Evolutionary conservation across 1,140 invertebrate species (phyloP).

Genomic region (Eciton burchellii): DNA sequence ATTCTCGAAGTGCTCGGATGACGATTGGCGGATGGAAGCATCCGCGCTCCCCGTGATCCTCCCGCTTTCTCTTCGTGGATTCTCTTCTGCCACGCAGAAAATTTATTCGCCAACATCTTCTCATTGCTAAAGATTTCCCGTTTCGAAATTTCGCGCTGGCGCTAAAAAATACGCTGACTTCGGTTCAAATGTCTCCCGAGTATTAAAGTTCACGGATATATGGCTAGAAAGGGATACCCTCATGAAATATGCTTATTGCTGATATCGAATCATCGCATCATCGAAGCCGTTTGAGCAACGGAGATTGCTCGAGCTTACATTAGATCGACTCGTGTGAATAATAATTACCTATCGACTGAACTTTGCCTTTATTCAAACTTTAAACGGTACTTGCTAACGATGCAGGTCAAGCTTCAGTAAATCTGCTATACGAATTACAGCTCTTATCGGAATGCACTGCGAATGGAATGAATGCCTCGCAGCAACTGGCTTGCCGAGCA

Average conservation of each 20-base stretch:
- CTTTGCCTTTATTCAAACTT: slow-evolving; percentile 9
- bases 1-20: not conserved
- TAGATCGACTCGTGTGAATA: slow-evolving; percentile 1
- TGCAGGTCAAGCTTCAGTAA: not conserved
- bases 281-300: not conserved
- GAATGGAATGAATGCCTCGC: not conserved
- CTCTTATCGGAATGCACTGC: not conserved
- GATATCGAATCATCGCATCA: not conserved
- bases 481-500: not conserved
- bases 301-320: not conserved
- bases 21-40: not conserved
- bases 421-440: slow-evolving; percentile 6
- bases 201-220: slow-evolving; percentile 65
- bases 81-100: too few relatives aligned
- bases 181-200: slow-evolving; percentile 64
- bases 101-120: slow-evolving; percentile 74
- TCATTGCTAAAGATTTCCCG: slow-evolving; percentile 42
- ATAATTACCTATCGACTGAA: not conserved
- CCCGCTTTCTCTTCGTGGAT: too few relatives aligned
- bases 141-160: slow-evolving; percentile 48
- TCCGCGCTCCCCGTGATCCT: too few relatives aligned
- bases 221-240: slow-evolving; percentile 10
- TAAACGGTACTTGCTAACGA: not conserved
- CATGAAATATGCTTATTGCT: slow-evolving; percentile 9
- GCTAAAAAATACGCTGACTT: slow-evolving; percentile 56